These are phyloP conservation scores for Pardalotus punctatus DNA, from an alignment of 2,113 vertebrate species.

Conservation along the genomic window DNA sequence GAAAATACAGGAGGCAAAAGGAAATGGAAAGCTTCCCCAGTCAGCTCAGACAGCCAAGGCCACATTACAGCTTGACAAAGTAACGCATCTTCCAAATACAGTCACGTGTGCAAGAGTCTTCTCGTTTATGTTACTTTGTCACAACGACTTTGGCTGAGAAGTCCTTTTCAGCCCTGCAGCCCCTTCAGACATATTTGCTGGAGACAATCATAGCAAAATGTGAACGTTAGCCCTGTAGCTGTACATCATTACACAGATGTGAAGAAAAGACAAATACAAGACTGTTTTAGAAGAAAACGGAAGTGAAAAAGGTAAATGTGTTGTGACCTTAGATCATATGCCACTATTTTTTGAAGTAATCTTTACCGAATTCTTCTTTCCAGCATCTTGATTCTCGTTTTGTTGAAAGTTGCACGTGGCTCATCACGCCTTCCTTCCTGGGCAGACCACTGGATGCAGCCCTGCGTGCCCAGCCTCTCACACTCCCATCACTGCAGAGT, in stretches of 20 bases:
- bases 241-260: slow-evolving; percentile 48
- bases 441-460: neutral
- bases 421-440: neutral
- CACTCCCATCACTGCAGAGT: neutral
- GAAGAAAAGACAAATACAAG: slow-evolving; percentile 48
- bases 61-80: slow-evolving; percentile 27
- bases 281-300: slow-evolving; percentile 45
- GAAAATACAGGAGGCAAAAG: neutral
- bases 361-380: slow-evolving; percentile 44
- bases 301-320: slow-evolving; percentile 63
- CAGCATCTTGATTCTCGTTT: neutral
- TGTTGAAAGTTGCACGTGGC: neutral
- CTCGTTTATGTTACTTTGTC: slow-evolving; percentile 60
- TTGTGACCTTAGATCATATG: slow-evolving; percentile 44
- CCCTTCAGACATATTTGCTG: slow-evolving; percentile 41
- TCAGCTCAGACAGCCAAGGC: neutral
- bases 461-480: neutral
- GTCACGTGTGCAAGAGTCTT: slow-evolving; percentile 19
- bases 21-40: neutral
- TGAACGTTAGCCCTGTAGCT: slow-evolving; percentile 62
- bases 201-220: slow-evolving; percentile 49
- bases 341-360: slow-evolving; percentile 45
- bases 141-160: slow-evolving; percentile 51
- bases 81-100: neutral
- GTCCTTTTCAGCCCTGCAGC: slow-evolving; percentile 53